Evolutionary conservation across 2,797 vertebrate genomes (phyloP).

Genomic region (Ctenopoma multispine): DNA sequence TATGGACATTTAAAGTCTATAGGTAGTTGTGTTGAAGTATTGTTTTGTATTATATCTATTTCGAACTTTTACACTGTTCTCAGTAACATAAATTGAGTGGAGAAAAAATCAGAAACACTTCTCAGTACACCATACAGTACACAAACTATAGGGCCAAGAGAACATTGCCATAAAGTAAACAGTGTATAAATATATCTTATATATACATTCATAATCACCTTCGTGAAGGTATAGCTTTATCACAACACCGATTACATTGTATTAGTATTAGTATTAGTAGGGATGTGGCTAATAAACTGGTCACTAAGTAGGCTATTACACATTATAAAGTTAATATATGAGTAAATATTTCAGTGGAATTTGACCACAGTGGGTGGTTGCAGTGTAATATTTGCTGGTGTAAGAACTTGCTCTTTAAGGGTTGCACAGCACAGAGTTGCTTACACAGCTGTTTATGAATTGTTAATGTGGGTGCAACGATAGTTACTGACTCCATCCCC

Average conservation of each 20-base stretch:
- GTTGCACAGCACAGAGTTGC: conserved; percentile 18
- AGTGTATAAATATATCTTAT: too few relatives aligned
- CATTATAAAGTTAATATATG: neutral
- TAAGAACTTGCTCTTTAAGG: neutral
- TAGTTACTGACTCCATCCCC: neutral
- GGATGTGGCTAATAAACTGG: neutral
- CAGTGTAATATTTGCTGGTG: conserved; percentile 40
- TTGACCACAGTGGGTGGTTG: neutral
- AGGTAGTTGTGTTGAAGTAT: neutral
- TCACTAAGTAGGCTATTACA: neutral
- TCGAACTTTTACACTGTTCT: neutral
- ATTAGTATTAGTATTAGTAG: too few relatives aligned
- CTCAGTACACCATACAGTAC: neutral
- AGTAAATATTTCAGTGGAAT: neutral
- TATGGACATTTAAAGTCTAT: neutral
- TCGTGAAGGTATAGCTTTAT: neutral
- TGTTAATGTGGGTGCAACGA: conserved; percentile 17
- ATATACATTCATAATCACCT: too few relatives aligned
- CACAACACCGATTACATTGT: neutral
- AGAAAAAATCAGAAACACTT: neutral
- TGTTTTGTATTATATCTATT: neutral
- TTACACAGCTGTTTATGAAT: neutral
- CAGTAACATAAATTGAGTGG: neutral
- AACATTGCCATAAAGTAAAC: too few relatives aligned
- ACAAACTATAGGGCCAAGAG: neutral